These are phyloP conservation scores for Callinectes sapidus DNA, from an alignment of 2,888 invertebrate genomes.

Conservation along the genomic window DNA sequence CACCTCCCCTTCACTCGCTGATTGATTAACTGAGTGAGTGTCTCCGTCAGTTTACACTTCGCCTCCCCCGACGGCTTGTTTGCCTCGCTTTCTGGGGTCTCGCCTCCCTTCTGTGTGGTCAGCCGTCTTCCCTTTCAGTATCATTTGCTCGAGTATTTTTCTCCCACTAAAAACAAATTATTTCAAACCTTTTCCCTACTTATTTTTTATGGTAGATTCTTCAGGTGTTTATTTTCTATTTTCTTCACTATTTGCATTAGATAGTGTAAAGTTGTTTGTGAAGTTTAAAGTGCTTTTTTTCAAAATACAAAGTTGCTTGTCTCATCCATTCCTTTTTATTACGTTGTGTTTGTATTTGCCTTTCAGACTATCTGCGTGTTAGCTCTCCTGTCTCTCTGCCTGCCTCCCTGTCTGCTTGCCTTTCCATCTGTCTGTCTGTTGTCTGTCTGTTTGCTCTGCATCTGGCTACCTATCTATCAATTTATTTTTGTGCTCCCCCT, in stretches of 20 bases:
- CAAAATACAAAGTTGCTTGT: not conserved
- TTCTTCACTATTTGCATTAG: not conserved
- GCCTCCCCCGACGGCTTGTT: conserved; percentile 30
- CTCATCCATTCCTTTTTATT: not conserved
- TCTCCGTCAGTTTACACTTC: conserved; percentile 14
- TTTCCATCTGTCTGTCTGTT: not conserved
- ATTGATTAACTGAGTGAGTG: conserved; percentile 35
- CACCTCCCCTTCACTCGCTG: not conserved
- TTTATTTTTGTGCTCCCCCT: not conserved
- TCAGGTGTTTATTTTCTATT: not conserved
- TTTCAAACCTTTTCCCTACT: not conserved
- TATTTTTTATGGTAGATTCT: not conserved
- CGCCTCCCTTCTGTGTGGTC: conserved; percentile 34
- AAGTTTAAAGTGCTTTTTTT: not conserved
- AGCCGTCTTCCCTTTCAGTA: conserved; percentile 30
- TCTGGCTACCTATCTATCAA: not conserved
- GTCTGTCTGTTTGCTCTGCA: not conserved
- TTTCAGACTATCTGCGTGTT: not conserved
- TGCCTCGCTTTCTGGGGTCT: conserved; percentile 20
- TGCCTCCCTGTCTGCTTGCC: not conserved
- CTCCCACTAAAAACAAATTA: not conserved
- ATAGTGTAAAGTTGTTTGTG: not conserved
- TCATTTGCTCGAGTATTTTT: not conserved
- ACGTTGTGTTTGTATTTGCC: not conserved
- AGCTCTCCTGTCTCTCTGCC: not conserved